These are phyloP conservation scores for Distichodus sexfasciatus DNA, from an alignment of 2,797 vertebrate genomes.

Conservation along the genomic window DNA sequence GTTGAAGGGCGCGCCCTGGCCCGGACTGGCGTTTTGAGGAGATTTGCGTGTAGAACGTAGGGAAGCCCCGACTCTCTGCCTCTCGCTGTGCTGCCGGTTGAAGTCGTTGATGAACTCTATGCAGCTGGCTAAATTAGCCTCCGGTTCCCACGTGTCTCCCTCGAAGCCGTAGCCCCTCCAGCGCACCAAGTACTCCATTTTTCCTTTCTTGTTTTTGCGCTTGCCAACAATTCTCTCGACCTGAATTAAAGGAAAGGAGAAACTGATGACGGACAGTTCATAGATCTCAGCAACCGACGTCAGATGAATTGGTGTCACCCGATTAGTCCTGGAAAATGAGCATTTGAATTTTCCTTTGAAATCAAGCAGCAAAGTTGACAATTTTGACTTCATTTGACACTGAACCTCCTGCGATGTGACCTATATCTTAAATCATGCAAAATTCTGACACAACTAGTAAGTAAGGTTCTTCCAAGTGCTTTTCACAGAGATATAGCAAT, in stretches of 20 bases:
- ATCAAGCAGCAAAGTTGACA: too few relatives aligned
- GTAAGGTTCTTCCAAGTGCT: too few relatives aligned
- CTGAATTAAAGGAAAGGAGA: slow-evolving; percentile 63
- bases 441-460: too few relatives aligned
- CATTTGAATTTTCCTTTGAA: too few relatives aligned
- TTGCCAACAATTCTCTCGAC: slow-evolving; percentile 92
- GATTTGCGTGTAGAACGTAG: slow-evolving; percentile 84
- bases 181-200: slow-evolving; percentile 89
- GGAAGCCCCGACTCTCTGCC: slow-evolving; percentile 73
- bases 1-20: slow-evolving; percentile 68
- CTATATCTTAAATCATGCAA: too few relatives aligned
- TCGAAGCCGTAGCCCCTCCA: slow-evolving; percentile 92
- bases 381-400: too few relatives aligned
- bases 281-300: too few relatives aligned
- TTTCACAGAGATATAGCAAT: too few relatives aligned
- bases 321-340: too few relatives aligned
- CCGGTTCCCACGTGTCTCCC: slow-evolving; percentile 95
- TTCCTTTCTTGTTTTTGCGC: slow-evolving; percentile 89
- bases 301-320: too few relatives aligned
- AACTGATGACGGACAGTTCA: too few relatives aligned
- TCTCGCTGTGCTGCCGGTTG: slow-evolving; percentile 78
- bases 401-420: too few relatives aligned
- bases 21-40: slow-evolving; percentile 72
- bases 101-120: slow-evolving; percentile 91
- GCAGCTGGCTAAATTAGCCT: slow-evolving; percentile 90